Base-by-base conservation (phyloP, 1,140 invertebrate genomes). In the Pentalonia nigronervosa region DNA sequence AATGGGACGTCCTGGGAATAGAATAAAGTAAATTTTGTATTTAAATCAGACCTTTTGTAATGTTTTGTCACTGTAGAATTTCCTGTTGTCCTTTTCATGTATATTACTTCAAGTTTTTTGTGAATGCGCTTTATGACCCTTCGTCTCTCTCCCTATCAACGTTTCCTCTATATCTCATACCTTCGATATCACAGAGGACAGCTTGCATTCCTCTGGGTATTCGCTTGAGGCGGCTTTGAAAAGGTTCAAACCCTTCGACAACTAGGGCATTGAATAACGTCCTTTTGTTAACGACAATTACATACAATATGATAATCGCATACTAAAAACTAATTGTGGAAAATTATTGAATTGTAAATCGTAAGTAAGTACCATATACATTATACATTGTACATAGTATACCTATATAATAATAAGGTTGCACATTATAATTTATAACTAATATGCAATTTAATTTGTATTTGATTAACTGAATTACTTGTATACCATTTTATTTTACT, bases 231-330 rank as follows among this genome's bases (percentile, higher is more conserved):
- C 9, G 23, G 34, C 34, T 89, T 36, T 89, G 88, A 89, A 89
- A 89, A 36, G 45, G 47, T 53, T 36, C n/a, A 89, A 34, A 89
- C 48, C 50, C 9, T 89, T 89, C 23, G 34, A 89, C 21, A 56
- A 89, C 34, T 56, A 21, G 48, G 34, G 41, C 20, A 89, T 56
- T 41, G 25, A 89, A 89, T 89, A 89, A 41, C n/a, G 34, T 89
- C n/a, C 20, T 89, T 53, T 89, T 89, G 88, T 89, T 89, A 56
- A 25, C 34, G 23, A 89, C 88, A 30, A 56, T 89, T 89, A 89
- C 23, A 88, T 56, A 56, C 34, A 41, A 89, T 56, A 56, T 56
- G 48, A 41, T 41, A 41, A 89, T 56, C 88, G 34, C 9, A 56
- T 53, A 17, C n/a, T 89, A 53, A 89, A 89, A 41, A 89, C 48